Evolutionary conservation across 2,888 invertebrate genomes (phyloP).

Genomic region (Nymphalis urticae): DNA sequence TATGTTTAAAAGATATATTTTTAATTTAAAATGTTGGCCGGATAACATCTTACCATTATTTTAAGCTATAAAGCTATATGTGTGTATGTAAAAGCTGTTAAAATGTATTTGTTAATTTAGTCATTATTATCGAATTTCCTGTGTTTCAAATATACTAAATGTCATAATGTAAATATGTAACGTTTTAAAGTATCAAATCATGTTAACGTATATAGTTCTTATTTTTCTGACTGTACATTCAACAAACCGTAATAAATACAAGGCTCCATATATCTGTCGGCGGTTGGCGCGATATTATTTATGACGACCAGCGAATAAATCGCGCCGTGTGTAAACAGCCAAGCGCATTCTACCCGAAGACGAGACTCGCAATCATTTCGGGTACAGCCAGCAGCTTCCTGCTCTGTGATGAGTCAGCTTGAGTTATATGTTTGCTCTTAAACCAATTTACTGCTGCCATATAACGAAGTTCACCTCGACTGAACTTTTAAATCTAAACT

Average conservation of each 20-base stretch:
- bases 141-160: too few species aligned
- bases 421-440: conserved; percentile 34
- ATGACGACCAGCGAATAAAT: conserved; percentile 64
- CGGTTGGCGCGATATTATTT: conserved; percentile 67
- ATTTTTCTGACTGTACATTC: conserved; percentile 51
- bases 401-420: conserved; percentile 31
- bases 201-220: neutral
- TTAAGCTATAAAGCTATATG: too few species aligned
- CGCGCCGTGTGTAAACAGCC: conserved; percentile 69
- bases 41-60: too few species aligned
- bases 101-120: too few species aligned
- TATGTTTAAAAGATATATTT: too few species aligned
- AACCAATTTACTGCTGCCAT: conserved; percentile 23
- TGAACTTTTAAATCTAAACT: neutral
- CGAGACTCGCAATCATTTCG: conserved; percentile 41
- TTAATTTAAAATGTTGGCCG: too few species aligned
- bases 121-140: neutral
- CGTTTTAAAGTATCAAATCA: neutral
- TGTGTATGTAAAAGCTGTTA: too few species aligned
- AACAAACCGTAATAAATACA: conserved; percentile 70
- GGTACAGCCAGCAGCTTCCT: conserved; percentile 40
- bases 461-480: conserved; percentile 10
- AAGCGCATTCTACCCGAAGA: conserved; percentile 24
- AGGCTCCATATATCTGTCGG: conserved; percentile 75
- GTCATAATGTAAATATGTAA: too few species aligned